Base-by-base conservation (phyloP, 2,888 invertebrate genomes). In the Holacanthella duospinosa region DNA sequence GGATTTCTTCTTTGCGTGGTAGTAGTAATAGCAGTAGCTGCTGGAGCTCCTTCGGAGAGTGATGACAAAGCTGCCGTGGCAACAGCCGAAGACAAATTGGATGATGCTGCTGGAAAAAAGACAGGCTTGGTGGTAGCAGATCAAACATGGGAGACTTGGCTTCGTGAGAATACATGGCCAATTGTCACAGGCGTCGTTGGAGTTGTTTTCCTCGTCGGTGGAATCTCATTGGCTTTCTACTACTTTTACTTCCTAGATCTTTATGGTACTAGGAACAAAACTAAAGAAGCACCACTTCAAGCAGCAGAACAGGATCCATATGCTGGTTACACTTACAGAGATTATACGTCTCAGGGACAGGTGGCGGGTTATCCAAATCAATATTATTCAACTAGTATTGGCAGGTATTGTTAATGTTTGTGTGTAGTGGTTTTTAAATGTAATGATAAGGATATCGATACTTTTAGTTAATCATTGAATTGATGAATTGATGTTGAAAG, bases 41-140 rank as follows among this genome's bases (percentile, higher is more conserved):
- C 61, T 2, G 68, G 68, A 57, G 69, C 69, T 26, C 70, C 71
- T 21, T 65, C 69, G 21, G 70, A 70, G 29, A 66, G 67, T 28
- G 63, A 67, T 24, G 67, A 64, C 12, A 62, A 29, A 19, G 29
- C 29, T 12, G 64, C 58, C 25, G 56, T 43, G 16, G 55, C 54
- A 26, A 24, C 25, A 25, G 56, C 57, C n/a, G 61, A 53, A 29
- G 60, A 64, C 21, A 43, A 43, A 36, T 19, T 27, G 2, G 44
- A 24, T 21, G 29, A 25, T 19, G 25, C 60, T 19, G 53, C 66
- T 16, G 56, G 60, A 26, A 66, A 68, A 4, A 62, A 66, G 53
- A 36, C 66, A 16, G 66, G 62, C 16, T 67, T 69, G 43, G 65
- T 66, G 29, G 68, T 66, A 4, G 58, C 64, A 53, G 68, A 68